Conservation (phyloP, 2,113 vertebrate genomes). For the Phalacrocorax carbo region DNA sequence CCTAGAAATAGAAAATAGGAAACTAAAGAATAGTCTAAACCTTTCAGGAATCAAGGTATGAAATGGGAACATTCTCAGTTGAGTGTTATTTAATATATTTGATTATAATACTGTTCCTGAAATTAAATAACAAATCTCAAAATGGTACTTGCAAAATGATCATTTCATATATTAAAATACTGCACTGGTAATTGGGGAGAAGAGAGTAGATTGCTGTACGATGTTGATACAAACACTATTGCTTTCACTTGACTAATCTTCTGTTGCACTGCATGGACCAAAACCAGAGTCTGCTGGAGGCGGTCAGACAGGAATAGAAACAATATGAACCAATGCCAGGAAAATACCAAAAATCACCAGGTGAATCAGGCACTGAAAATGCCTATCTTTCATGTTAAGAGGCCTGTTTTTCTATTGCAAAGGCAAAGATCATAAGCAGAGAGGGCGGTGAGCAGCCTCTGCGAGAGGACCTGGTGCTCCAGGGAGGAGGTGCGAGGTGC, state of each 20-base stretch:
- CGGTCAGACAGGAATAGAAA: not conserved
- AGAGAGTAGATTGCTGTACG: not conserved
- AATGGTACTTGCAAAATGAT: not conserved
- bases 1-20: not conserved
- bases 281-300: not conserved
- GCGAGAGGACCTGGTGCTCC: not conserved
- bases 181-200: not conserved
- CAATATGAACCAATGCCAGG: not conserved
- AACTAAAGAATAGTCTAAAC: not conserved
- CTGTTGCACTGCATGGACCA: not conserved
- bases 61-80: not conserved
- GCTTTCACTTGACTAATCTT: not conserved
- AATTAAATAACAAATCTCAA: slow-evolving; percentile 25
- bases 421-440: not conserved
- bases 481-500: accelerated
- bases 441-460: not conserved
- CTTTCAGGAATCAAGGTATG: not conserved
- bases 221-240: not conserved
- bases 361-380: not conserved
- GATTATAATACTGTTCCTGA: not conserved
- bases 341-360: not conserved
- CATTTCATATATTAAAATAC: not conserved
- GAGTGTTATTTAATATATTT: slow-evolving; percentile 6
- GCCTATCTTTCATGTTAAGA: not conserved
- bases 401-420: not conserved